These are phyloP conservation scores for Dicrostonyx torquatus DNA, from an alignment of 2,797 vertebrate genomes.

Conservation along the genomic window DNA sequence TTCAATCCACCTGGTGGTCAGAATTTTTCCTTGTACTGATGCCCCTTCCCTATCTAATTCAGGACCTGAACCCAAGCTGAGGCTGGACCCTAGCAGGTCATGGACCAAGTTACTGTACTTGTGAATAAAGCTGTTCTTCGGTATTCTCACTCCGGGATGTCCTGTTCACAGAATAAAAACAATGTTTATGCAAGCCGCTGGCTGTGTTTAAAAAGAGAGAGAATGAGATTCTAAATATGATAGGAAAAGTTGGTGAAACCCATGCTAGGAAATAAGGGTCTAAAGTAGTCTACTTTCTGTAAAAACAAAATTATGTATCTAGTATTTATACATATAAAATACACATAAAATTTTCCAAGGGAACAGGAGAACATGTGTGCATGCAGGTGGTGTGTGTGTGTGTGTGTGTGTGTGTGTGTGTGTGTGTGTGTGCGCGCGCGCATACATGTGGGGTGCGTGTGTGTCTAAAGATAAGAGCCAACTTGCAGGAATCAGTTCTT, in stretches of 20 bases:
- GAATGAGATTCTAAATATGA: neutral
- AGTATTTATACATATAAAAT: neutral
- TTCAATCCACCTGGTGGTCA: neutral
- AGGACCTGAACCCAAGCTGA: neutral
- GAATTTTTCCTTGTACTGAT: neutral
- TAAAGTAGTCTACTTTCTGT: neutral
- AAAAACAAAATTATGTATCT: neutral
- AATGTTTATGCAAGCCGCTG: neutral
- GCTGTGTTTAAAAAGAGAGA: neutral
- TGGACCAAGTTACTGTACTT: neutral
- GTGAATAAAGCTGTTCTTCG: neutral
- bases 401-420: neutral
- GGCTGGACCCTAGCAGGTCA: neutral
- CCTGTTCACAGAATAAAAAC: neutral
- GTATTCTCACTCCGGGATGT: neutral
- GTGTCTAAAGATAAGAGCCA: neutral
- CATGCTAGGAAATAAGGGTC: slow-evolving; percentile 31
- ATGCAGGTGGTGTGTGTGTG: neutral
- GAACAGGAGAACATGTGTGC: neutral
- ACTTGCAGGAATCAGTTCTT: neutral
- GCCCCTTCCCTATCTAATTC: neutral
- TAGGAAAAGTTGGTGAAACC: neutral
- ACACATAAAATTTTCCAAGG: neutral
- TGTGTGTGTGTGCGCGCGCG: neutral
- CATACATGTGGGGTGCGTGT: neutral